Evolutionary conservation across 2,797 vertebrate genomes (phyloP).

Genomic region (Neosilurus hyrtlii): DNA sequence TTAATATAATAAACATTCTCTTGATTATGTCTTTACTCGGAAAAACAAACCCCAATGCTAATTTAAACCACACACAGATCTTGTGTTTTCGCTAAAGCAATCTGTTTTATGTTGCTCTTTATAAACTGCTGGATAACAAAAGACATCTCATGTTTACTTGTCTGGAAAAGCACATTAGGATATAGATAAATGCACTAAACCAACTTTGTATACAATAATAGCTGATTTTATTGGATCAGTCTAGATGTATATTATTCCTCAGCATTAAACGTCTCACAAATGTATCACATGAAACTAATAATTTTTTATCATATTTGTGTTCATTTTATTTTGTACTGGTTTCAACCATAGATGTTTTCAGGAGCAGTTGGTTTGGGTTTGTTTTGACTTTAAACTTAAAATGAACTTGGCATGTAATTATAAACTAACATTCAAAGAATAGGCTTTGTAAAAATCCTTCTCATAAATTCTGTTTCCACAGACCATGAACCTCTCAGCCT

Average conservation of each 20-base stretch:
- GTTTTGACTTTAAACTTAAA: conserved; percentile 1
- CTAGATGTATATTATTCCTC: background rate
- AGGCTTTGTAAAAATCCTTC: background rate
- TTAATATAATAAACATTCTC: conserved; percentile 20
- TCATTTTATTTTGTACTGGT: background rate
- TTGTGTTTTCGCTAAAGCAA: background rate
- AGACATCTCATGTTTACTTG: background rate
- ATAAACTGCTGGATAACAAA: background rate
- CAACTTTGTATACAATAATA: background rate
- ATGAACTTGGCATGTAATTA: conserved; percentile 10
- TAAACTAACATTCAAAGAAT: background rate
- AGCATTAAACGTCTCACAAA: background rate
- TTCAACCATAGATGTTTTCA: background rate
- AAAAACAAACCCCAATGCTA: background rate
- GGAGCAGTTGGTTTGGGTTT: background rate
- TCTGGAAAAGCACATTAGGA: background rate
- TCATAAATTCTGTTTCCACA: conserved; percentile 23
- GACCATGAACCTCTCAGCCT: conserved; percentile 26
- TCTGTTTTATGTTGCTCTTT: background rate
- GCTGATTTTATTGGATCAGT: background rate
- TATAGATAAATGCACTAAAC: background rate
- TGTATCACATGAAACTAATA: too few species aligned
- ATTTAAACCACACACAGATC: background rate
- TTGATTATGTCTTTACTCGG: background rate
- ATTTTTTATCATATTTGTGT: background rate